Conservation (phyloP, 1,140 invertebrate species). For the Zophobas morio region DNA sequence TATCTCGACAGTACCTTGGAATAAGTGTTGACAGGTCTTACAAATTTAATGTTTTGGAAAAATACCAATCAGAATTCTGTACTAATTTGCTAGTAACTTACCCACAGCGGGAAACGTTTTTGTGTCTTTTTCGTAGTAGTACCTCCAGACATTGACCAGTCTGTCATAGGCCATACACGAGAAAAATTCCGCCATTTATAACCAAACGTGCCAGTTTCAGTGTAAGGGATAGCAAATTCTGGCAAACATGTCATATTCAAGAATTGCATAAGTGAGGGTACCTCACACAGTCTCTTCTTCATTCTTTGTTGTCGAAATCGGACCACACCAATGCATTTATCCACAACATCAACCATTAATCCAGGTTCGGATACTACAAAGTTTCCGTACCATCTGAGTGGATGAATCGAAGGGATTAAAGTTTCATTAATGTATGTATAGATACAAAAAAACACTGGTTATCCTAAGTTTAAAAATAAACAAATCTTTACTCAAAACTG, state of each 20-base stretch:
- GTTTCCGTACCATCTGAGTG: slow-evolving; percentile 53
- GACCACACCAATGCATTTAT: slow-evolving; percentile 56
- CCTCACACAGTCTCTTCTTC: not conserved
- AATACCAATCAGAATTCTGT: not conserved
- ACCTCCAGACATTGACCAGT: slow-evolving; percentile 47
- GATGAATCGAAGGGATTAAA: slow-evolving; percentile 54
- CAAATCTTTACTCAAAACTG: no score
- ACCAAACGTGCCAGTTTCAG: not conserved
- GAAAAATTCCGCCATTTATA: not conserved
- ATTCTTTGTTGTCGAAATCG: slow-evolving; percentile 55
- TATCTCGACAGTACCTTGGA: slow-evolving; percentile 33
- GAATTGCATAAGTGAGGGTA: not conserved
- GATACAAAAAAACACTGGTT: slow-evolving; percentile 48
- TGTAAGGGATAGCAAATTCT: not conserved
- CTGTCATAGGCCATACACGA: not conserved
- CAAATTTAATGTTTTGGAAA: no score
- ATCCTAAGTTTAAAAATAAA: no score
- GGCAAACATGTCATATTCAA: slow-evolving; percentile 1
- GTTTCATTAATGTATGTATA: slow-evolving; percentile 51
- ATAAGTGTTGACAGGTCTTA: slow-evolving; percentile 34
- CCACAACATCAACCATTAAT: slow-evolving; percentile 54
- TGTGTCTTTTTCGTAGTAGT: slow-evolving; percentile 18
- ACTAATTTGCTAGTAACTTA: slow-evolving; percentile 12
- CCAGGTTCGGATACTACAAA: slow-evolving; percentile 50
- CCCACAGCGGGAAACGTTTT: slow-evolving; percentile 47